Evolutionary conservation across 2,113 vertebrate species (phyloP).

Genomic region (Vulpes vulpes): DNA sequence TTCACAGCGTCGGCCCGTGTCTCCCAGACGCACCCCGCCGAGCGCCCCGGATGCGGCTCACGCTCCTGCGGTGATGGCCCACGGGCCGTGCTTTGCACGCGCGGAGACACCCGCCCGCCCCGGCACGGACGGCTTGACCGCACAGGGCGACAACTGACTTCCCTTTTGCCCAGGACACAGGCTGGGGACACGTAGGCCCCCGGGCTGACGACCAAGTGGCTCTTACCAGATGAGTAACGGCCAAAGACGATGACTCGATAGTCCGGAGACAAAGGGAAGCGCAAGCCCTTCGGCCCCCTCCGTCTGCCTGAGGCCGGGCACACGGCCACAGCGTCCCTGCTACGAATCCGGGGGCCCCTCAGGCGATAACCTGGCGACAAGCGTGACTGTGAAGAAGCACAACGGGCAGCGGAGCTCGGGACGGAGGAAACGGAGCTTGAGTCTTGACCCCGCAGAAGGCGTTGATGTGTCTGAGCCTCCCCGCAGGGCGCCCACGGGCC

Average conservation of each 20-base stretch:
- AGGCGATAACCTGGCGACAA: background rate
- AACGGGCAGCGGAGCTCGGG: too few species aligned
- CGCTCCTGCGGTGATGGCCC: conserved; percentile 38
- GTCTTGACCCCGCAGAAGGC: too few species aligned
- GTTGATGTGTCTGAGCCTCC: background rate
- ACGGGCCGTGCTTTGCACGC: conserved; percentile 36
- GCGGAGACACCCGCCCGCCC: background rate
- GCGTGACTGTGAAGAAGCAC: background rate
- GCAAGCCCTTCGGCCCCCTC: background rate
- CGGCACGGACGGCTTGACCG: conserved; percentile 46
- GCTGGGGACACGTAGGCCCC: background rate
- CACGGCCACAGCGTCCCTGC: too few species aligned
- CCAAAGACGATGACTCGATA: background rate
- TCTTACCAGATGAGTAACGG: conserved; percentile 23
- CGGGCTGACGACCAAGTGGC: conserved; percentile 15
- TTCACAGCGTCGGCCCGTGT: conserved; percentile 36
- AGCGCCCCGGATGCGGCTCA: background rate
- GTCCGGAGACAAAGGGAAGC: background rate
- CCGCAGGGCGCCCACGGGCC: background rate
- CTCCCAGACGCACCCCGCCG: background rate
- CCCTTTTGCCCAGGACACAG: conserved; percentile 31
- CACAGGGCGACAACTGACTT: conserved; percentile 50
- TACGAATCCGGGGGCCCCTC: background rate
- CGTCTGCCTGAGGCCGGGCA: background rate
- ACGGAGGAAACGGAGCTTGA: background rate